These are phyloP conservation scores for Lacanobia oleracea DNA, from an alignment of 2,888 invertebrate species.

Conservation along the genomic window DNA sequence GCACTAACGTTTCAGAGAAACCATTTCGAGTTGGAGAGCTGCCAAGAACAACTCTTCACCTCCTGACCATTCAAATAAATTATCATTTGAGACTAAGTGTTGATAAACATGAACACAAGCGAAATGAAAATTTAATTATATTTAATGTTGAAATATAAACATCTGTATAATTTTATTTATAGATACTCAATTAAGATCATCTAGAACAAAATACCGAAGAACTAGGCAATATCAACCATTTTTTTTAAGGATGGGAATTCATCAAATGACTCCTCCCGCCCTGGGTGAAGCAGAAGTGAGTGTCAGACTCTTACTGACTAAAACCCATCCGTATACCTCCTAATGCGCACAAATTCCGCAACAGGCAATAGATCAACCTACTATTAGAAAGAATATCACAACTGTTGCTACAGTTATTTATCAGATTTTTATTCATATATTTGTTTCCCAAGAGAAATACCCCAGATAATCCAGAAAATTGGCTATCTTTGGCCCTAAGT, in stretches of 20 bases:
- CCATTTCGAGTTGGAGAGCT: slow-evolving; percentile 76
- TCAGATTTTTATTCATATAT: slow-evolving; percentile 13
- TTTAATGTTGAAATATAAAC: slow-evolving; percentile 45
- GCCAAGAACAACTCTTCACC: slow-evolving; percentile 79
- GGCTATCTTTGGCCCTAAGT: slow-evolving; percentile 2
- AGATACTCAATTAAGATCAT: not conserved
- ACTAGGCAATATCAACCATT: too few species aligned
- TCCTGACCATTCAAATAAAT: slow-evolving; percentile 77
- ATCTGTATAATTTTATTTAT: slow-evolving; percentile 20
- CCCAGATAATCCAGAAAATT: slow-evolving; percentile 24
- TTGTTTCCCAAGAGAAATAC: not conserved
- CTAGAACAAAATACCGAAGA: not conserved
- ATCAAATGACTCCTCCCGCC: too few species aligned
- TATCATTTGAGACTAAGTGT: slow-evolving; percentile 72
- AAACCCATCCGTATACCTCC: too few species aligned
- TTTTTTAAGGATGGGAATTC: too few species aligned
- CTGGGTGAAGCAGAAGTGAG: too few species aligned
- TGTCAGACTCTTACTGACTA: too few species aligned
- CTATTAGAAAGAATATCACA: not conserved
- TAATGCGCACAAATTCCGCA: too few species aligned
- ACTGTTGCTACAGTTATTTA: slow-evolving; percentile 1
- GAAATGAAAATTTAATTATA: slow-evolving; percentile 53
- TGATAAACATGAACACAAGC: slow-evolving; percentile 71
- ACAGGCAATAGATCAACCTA: not conserved
- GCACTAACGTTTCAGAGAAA: slow-evolving; percentile 79